Evolutionary conservation across 2,888 invertebrate species (phyloP).

Genomic region (Norana najaformis): DNA sequence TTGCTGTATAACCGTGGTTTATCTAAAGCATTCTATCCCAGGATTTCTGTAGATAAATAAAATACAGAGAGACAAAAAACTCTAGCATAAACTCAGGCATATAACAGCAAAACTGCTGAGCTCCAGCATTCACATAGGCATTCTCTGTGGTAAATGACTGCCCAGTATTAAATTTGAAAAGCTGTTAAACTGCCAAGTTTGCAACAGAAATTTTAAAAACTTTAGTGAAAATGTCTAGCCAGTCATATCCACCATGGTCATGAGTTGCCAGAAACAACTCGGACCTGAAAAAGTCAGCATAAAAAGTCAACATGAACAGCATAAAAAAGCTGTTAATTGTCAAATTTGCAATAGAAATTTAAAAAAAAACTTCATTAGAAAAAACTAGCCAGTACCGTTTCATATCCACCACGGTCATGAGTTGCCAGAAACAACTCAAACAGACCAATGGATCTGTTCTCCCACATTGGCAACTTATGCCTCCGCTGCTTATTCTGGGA

Average conservation of each 20-base stretch:
- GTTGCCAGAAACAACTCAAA: slow-evolving; percentile 50
- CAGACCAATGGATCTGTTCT: slow-evolving; percentile 47
- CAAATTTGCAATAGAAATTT: background rate
- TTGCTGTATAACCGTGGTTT: background rate
- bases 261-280: slow-evolving; percentile 47
- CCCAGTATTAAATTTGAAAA: background rate
- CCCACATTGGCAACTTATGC: slow-evolving; percentile 45
- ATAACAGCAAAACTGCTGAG: background rate
- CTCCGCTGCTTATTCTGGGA: slow-evolving; percentile 43
- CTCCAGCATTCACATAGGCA: background rate
- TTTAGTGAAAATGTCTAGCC: background rate
- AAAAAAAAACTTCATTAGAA: background rate
- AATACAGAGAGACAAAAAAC: background rate
- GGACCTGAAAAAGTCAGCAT: no score
- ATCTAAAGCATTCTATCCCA: no score
- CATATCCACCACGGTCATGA: slow-evolving; percentile 40
- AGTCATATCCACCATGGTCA: slow-evolving; percentile 39
- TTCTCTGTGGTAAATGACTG: background rate
- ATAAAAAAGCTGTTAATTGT: no score
- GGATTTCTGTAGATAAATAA: background rate
- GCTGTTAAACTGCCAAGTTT: no score
- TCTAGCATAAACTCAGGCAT: background rate
- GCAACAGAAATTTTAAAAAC: background rate
- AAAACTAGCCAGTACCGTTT: slow-evolving; percentile 21
- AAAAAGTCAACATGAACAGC: no score